These are phyloP conservation scores for Alviniconcha marisindica DNA, from an alignment of 1,140 invertebrate species.

Conservation along the genomic window DNA sequence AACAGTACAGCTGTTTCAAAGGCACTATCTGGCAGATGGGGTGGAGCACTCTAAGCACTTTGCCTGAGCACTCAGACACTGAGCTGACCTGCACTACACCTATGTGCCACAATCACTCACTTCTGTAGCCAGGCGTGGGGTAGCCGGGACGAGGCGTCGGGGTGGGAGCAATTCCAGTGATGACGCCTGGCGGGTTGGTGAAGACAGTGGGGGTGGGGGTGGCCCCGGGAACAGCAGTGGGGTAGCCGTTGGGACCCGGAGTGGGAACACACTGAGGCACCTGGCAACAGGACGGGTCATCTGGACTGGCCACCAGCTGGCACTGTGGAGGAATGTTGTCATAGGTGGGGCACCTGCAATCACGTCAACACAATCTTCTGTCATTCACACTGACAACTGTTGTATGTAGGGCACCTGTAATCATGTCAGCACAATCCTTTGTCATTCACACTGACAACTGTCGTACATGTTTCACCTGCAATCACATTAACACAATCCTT, in stretches of 20 bases:
- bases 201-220: constrained; percentile 35
- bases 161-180: constrained; percentile 49
- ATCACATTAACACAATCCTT: too few relatives aligned
- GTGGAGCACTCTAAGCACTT: too few relatives aligned
- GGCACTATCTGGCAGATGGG: too few relatives aligned
- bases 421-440: too few relatives aligned
- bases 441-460: too few relatives aligned
- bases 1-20: too few relatives aligned
- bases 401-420: constrained; percentile 61
- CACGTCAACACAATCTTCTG: too few relatives aligned
- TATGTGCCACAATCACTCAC: not conserved
- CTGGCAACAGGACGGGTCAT: constrained; percentile 60
- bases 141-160: constrained; percentile 27
- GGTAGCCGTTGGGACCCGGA: constrained; percentile 49
- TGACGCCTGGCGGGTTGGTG: constrained; percentile 50
- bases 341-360: constrained; percentile 62
- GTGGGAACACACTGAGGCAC: constrained; percentile 61
- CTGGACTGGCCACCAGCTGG: constrained; percentile 58
- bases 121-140: constrained; percentile 34
- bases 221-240: constrained; percentile 53
- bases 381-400: too few relatives aligned
- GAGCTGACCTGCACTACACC: not conserved
- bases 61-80: too few relatives aligned
- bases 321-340: constrained; percentile 54
- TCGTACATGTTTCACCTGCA: constrained; percentile 60